These are phyloP conservation scores for Calycopis cecrops DNA, from an alignment of 1,140 invertebrate genomes.

Conservation along the genomic window DNA sequence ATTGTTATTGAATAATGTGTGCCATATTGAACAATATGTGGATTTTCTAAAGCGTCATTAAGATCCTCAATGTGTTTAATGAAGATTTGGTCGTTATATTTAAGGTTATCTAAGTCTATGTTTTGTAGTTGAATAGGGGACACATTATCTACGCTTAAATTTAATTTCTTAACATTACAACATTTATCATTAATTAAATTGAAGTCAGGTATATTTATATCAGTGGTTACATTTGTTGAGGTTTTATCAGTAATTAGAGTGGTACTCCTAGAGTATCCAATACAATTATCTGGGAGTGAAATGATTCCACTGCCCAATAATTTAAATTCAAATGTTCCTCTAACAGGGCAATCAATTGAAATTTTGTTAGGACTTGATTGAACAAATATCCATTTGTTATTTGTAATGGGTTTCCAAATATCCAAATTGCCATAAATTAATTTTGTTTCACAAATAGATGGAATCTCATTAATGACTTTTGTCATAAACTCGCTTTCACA, in stretches of 20 bases:
- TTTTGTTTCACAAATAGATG: slow-evolving; percentile 24
- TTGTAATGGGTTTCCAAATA: no score
- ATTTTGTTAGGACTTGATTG: slow-evolving; percentile 25
- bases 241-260: slow-evolving; percentile 9
- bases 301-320: slow-evolving; percentile 24
- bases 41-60: not conserved
- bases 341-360: slow-evolving; percentile 23
- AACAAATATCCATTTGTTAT: no score
- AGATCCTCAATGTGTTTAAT: not conserved
- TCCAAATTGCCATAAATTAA: slow-evolving; percentile 26
- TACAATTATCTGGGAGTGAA: slow-evolving; percentile 14
- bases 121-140: slow-evolving; percentile 4
- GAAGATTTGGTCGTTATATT: slow-evolving; percentile 8
- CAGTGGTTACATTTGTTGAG: not conserved
- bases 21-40: slow-evolving; percentile 11
- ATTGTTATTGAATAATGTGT: no score
- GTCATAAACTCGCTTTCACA: slow-evolving; percentile 30
- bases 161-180: no score
- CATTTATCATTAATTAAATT: no score
- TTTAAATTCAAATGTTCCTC: slow-evolving; percentile 16
- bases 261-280: slow-evolving; percentile 18
- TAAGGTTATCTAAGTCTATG: not conserved
- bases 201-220: no score
- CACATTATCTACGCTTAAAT: slow-evolving; percentile 2
- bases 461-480: slow-evolving; percentile 17